Evolutionary conservation across 2,888 invertebrate species (phyloP), one percentile per base, ranked within the genome.

Genomic region (Limnephilus lunatus): DNA sequence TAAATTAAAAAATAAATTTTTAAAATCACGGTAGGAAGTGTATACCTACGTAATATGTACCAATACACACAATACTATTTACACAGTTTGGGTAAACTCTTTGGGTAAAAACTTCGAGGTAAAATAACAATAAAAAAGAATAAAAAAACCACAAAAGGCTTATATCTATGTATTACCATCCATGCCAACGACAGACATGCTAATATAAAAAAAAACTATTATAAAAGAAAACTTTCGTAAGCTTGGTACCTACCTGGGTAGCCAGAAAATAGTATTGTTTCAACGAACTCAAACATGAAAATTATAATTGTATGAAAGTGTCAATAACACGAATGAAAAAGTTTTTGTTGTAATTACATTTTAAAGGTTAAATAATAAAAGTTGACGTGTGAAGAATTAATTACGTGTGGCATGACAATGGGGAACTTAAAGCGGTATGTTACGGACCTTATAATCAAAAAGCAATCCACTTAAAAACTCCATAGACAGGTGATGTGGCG

Each of bases 371-470:
- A 39, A 83, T 83, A 19, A 25, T 83, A 83, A 83, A 25, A 39
- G 35, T 14, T 83, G 35, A 83, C 32, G 35, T 83, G 83, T 83
- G 25, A 83, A 19, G 68, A 68, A n/a, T 68, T 7, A 68, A 68
- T 68, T 7, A 68, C 35, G 25, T 83, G 35, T 35, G 31, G 83
- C 35, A 83, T 39, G 83, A 83, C 32, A 35, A 83, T 83, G 25
- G 32, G 9, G 31, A 9, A 31, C 19, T 19, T 83, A 35, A 19
- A 15, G 31, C 83, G 11, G 19, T 32, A 83, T 19, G n/a, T 32
- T 83, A 83, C 35, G 25, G n/a, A n/a, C 83, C 35, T 32, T 83
- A 35, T 83, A 83, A 83, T 83, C 83, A 83, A 83, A 83, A 83
- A 83, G 35, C 35, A 83, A 83, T 83, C 83, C 83, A 83, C 83